Percentiles rank a stretch among this genome's conserved stretches.
These are phyloP conservation scores for Polyergus mexicanus DNA, from an alignment of 1,140 invertebrate genomes.

Conservation along the genomic window DNA sequence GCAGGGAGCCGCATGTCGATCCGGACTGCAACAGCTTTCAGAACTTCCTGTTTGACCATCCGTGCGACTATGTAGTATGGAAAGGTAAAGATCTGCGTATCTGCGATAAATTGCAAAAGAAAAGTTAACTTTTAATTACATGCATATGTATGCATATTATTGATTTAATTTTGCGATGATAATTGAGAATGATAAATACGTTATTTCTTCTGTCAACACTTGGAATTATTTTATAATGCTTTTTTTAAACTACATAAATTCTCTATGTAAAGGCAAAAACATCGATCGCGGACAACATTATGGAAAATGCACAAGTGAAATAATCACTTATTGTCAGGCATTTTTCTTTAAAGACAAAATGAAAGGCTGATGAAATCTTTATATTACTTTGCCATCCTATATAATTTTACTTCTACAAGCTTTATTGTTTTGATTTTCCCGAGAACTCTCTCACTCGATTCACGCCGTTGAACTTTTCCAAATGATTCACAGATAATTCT, in stretches of 20 bases:
- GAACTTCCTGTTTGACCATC: constrained; percentile 96
- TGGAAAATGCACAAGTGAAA: neutral
- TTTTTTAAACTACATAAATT: neutral
- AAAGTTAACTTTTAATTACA: constrained; percentile 16
- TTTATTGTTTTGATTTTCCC: constrained; percentile 84
- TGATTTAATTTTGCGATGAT: neutral
- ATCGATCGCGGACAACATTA: neutral
- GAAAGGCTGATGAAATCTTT: constrained; percentile 82
- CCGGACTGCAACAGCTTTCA: constrained; percentile 96
- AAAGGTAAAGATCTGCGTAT: constrained; percentile 89
- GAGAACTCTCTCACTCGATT: constrained; percentile 78
- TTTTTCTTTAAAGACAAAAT: constrained; percentile 71
- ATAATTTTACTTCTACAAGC: constrained; percentile 76
- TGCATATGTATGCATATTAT: neutral
- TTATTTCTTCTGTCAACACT: neutral
- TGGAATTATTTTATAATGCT: neutral
- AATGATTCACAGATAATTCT: constrained; percentile 79
- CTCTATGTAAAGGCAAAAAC: neutral
- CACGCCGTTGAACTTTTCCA: constrained; percentile 69
- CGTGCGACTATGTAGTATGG: constrained; percentile 93
- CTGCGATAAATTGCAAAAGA: neutral
- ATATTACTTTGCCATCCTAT: constrained; percentile 72
- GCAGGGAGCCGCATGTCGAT: constrained; percentile 94
- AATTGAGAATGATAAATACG: neutral
- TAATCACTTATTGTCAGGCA: constrained; percentile 1